These are phyloP conservation scores for Melopsittacus undulatus DNA, from an alignment of 2,797 vertebrate genomes.

Conservation along the genomic window DNA sequence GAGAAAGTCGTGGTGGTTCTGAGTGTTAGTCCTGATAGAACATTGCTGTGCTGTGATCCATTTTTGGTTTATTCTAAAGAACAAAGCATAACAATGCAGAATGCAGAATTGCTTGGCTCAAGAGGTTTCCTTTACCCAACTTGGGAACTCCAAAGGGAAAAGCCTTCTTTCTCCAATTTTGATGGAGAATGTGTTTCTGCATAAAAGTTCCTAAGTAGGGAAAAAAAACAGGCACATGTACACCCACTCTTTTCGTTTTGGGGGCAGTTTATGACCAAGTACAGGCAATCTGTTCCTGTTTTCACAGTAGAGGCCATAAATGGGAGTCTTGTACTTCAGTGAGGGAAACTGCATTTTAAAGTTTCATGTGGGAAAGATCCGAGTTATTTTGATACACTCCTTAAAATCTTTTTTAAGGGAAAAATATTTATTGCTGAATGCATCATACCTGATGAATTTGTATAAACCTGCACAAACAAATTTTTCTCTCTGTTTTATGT, in stretches of 20 bases:
- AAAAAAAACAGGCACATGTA: neutral
- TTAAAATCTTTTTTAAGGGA: neutral
- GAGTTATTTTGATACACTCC: neutral
- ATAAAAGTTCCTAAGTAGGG: neutral
- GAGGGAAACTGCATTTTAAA: neutral
- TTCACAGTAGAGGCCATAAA: neutral
- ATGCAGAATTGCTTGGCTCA: neutral
- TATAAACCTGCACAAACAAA: neutral
- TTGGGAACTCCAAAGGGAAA: neutral
- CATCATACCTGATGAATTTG: neutral
- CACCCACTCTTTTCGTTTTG: neutral
- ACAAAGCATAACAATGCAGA: neutral
- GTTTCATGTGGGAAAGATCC: neutral
- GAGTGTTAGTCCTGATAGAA: neutral
- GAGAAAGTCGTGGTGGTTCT: accelerated
- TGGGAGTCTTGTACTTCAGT: neutral
- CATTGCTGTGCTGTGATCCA: neutral
- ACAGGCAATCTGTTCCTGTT: neutral
- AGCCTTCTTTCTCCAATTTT: neutral
- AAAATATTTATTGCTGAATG: slow-evolving; percentile 3
- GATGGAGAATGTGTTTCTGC: neutral
- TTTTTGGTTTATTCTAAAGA: neutral
- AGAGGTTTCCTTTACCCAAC: neutral
- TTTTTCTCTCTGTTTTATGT: neutral
- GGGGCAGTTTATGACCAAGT: neutral